These are phyloP conservation scores for Hoplodrina blanda DNA, from an alignment of 2,888 invertebrate species.

Conservation along the genomic window DNA sequence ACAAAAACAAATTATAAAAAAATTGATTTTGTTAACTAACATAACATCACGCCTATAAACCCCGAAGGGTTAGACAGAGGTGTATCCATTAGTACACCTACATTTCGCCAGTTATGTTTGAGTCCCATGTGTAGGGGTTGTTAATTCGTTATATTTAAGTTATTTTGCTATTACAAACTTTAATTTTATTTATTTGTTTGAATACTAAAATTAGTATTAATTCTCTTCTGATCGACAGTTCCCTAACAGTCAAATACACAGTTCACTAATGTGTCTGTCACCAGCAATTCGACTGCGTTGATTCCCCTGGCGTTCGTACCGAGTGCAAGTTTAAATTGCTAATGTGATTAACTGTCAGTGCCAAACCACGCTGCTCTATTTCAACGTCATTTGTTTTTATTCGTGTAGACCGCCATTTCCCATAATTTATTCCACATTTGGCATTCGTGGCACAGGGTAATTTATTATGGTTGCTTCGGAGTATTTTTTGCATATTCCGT, in stretches of 20 bases:
- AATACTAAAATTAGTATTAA: not conserved
- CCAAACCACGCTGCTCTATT: not conserved
- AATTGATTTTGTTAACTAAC: too few relatives aligned
- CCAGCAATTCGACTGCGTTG: not conserved
- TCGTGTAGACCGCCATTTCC: not conserved
- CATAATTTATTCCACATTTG: not conserved
- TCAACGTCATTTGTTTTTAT: conserved; percentile 12
- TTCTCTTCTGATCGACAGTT: not conserved
- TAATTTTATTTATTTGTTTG: too few relatives aligned
- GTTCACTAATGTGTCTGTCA: not conserved
- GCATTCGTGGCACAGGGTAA: not conserved
- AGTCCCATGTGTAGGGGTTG: too few relatives aligned
- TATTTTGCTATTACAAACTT: too few relatives aligned
- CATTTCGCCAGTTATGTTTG: too few relatives aligned
- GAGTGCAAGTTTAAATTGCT: conserved; percentile 33
- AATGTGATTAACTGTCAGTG: conserved; percentile 27
- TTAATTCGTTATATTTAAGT: too few relatives aligned
- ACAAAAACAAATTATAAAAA: too few relatives aligned
- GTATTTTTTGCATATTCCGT: not conserved
- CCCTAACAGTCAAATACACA: conserved; percentile 4
- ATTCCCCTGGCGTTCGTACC: too few relatives aligned
- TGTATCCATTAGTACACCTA: too few relatives aligned
- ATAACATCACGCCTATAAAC: too few relatives aligned
- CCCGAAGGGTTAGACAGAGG: too few relatives aligned
- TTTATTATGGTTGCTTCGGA: not conserved